Conservation (phyloP, 2,113 vertebrate genomes). For the Peromyscus polionotus region DNA sequence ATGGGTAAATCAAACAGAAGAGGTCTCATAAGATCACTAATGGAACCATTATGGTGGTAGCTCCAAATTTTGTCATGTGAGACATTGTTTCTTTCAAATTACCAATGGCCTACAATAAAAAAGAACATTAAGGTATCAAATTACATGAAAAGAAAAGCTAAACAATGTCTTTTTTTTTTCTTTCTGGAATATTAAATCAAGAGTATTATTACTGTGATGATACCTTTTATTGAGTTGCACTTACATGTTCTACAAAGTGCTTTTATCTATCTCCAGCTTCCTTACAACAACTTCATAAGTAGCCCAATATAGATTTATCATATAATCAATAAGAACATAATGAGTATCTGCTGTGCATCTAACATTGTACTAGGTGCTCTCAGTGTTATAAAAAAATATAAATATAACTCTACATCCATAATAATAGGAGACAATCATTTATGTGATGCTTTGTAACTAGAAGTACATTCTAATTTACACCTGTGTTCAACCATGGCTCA, state of each 20-base stretch:
- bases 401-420: conserved; percentile 9
- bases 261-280: conserved; percentile 55
- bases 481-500: conserved; percentile 11
- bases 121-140: conserved; percentile 23
- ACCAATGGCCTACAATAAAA: conserved; percentile 35
- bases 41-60: conserved; percentile 29
- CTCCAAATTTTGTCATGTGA: conserved; percentile 52
- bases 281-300: conserved; percentile 36
- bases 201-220: conserved; percentile 22
- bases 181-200: conserved; percentile 50
- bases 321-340: conserved; percentile 56
- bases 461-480: conserved; percentile 52
- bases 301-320: conserved; percentile 43
- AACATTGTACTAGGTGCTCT: conserved; percentile 22
- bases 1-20: conserved; percentile 48
- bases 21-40: conserved; percentile 21
- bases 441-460: background rate
- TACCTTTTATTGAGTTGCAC: conserved; percentile 54
- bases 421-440: conserved; percentile 8
- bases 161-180: conserved; percentile 56
- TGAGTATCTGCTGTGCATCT: background rate
- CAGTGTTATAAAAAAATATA: conserved; percentile 25
- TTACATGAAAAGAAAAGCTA: conserved; percentile 46
- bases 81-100: conserved; percentile 41
- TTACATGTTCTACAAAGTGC: conserved; percentile 46